Evolutionary conservation across 2,797 vertebrate species (phyloP).

Genomic region (Pygocentrus nattereri): DNA sequence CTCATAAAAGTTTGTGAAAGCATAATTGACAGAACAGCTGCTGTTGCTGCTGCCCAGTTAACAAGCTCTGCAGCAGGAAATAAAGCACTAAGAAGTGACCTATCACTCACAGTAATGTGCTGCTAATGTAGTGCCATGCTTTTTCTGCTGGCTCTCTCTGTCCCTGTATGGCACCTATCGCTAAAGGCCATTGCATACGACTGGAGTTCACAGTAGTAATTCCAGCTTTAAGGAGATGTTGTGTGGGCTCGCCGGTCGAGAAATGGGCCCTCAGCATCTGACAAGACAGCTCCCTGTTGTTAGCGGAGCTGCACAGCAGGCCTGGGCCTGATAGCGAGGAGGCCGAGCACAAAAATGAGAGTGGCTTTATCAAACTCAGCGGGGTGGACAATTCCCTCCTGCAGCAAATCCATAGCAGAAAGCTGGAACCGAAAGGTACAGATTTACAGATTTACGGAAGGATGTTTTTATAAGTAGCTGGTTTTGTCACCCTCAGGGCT

Average conservation of each 20-base stretch:
- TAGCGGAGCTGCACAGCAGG: constrained; percentile 36
- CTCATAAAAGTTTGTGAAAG: not conserved
- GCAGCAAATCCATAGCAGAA: constrained; percentile 27
- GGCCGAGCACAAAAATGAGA: constrained; percentile 22
- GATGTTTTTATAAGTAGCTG: constrained; percentile 37
- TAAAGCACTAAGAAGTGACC: constrained; percentile 29
- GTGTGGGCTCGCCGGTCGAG: not conserved
- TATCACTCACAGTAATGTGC: constrained; percentile 45
- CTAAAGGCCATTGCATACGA: constrained; percentile 17
- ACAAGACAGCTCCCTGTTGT: constrained; percentile 41
- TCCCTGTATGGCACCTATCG: not conserved
- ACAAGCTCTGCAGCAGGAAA: constrained; percentile 24
- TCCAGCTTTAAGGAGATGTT: constrained; percentile 38
- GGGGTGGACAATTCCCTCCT: constrained; percentile 10
- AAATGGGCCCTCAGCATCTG: constrained; percentile 35
- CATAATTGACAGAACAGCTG: constrained; percentile 29
- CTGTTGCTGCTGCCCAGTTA: constrained; percentile 23
- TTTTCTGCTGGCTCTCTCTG: constrained; percentile 39
- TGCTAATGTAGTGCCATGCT: constrained; percentile 48
- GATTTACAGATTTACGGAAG: constrained; percentile 32
- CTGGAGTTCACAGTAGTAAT: constrained; percentile 49
- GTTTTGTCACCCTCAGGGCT: constrained; percentile 5
- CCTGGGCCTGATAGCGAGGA: constrained; percentile 21
- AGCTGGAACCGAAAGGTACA: constrained; percentile 24
- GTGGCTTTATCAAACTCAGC: constrained; percentile 43